Conservation (phyloP, 2,888 invertebrate genomes). For the Chloromyia formosa region DNA sequence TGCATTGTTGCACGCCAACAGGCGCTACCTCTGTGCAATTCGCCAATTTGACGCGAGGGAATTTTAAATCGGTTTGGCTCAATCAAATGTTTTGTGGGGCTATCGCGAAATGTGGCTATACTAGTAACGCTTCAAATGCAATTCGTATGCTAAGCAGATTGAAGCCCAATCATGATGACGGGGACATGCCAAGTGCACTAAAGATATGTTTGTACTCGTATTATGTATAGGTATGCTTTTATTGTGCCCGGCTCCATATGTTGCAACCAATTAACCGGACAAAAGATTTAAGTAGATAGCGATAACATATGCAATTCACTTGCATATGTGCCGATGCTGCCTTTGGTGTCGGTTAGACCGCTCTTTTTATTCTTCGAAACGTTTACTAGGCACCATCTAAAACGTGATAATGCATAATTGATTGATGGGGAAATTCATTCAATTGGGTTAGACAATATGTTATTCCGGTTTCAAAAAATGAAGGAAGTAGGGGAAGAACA, state of each 20-base stretch:
- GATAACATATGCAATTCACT: conserved; percentile 19
- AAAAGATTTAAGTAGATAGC: conserved; percentile 8
- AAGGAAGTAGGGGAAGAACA: too few relatives aligned
- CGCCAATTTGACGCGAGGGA: conserved; percentile 18
- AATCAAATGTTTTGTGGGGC: conserved; percentile 12
- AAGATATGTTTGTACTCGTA: too few relatives aligned
- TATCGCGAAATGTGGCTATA: conserved; percentile 17
- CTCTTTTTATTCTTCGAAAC: too few relatives aligned
- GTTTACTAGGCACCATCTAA: too few relatives aligned
- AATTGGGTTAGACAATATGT: too few relatives aligned
- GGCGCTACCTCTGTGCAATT: conserved; percentile 35
- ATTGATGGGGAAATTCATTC: too few relatives aligned
- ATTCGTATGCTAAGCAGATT: conserved; percentile 26
- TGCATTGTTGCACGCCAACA: conserved; percentile 39
- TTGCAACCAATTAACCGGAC: conserved; percentile 25
- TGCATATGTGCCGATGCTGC: too few relatives aligned
- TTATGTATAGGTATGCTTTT: conserved; percentile 4
- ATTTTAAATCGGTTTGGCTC: conserved; percentile 23
- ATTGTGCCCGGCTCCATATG: conserved; percentile 13
- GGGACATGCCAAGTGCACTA: conserved; percentile 5
- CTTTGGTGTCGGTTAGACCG: too few relatives aligned
- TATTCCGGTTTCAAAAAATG: too few relatives aligned
- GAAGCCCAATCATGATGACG: conserved; percentile 1
- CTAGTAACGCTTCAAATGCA: conserved; percentile 11
- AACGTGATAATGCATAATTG: too few relatives aligned